phyloP scores from a whole-genome alignment of 1,140 invertebrate genomes.

The Yoshiicerus persimilis region DNA sequence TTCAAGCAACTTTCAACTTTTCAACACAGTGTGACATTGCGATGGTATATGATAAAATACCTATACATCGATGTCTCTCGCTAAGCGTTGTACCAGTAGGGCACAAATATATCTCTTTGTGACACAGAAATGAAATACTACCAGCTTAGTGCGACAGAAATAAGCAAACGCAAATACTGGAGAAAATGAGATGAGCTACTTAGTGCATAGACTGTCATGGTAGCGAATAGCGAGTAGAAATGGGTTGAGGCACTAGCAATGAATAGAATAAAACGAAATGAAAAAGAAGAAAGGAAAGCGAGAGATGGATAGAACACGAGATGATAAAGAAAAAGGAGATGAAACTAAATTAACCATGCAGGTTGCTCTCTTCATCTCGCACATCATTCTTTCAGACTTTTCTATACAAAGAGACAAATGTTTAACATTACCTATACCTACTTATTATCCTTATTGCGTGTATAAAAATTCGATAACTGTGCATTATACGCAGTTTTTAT shows the following conservation, averaged over 20 bases:
- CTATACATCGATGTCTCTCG: too few species aligned
- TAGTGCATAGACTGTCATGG: neutral
- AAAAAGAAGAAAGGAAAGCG: neutral
- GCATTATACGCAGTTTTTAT: too few species aligned
- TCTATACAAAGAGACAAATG: neutral
- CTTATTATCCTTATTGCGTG: neutral
- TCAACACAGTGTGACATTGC: too few species aligned
- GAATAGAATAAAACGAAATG: neutral
- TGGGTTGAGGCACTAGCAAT: neutral
- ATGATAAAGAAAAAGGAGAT: constrained; percentile 10
- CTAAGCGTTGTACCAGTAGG: too few species aligned
- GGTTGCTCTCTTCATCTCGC: neutral
- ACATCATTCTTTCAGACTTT: neutral
- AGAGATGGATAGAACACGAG: neutral
- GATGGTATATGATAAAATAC: too few species aligned
- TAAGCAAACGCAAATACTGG: neutral
- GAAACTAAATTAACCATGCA: constrained; percentile 13
- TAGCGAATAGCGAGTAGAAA: neutral
- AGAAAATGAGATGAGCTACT: neutral
- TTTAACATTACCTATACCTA: neutral
- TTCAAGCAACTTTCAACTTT: neutral
- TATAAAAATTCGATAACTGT: too few species aligned
- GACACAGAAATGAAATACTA: too few species aligned
- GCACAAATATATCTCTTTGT: too few species aligned
- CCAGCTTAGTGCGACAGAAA: neutral